Evolutionary conservation across 1,140 invertebrate genomes (phyloP).

Genomic region (Euwallacea fornicatus): DNA sequence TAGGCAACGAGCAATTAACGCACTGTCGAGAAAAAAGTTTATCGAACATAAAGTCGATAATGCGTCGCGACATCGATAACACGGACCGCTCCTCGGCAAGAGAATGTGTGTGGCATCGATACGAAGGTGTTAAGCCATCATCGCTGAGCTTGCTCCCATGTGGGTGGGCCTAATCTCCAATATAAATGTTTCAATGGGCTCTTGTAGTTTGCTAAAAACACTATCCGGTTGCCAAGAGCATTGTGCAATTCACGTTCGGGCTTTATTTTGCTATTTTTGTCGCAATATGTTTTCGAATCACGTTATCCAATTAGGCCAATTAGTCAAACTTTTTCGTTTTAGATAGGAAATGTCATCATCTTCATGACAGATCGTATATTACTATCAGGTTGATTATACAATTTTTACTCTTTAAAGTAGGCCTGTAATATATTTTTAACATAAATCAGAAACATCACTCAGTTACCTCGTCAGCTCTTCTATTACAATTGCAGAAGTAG

Average conservation of each 20-base stretch:
- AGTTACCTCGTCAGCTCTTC: too few species aligned
- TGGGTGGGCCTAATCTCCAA: slow-evolving; percentile 40
- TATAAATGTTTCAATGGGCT: slow-evolving; percentile 39
- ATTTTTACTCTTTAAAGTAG: too few species aligned
- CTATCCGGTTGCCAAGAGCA: slow-evolving; percentile 23
- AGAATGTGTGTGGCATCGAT: slow-evolving; percentile 33
- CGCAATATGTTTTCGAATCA: slow-evolving; percentile 7
- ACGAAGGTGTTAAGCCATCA: slow-evolving; percentile 41
- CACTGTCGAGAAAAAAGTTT: too few species aligned
- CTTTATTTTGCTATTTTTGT: slow-evolving; percentile 24
- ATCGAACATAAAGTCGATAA: too few species aligned
- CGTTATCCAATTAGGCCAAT: neutral
- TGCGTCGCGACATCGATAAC: too few species aligned
- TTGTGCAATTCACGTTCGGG: slow-evolving; percentile 30
- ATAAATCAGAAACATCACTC: too few species aligned
- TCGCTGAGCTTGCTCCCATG: slow-evolving; percentile 17
- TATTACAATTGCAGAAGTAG: too few species aligned
- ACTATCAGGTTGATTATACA: too few species aligned
- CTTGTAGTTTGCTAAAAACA: slow-evolving; percentile 32
- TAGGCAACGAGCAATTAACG: too few species aligned
- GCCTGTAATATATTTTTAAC: too few species aligned
- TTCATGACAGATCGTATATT: too few species aligned
- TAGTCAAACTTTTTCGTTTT: neutral
- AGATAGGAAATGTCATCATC: too few species aligned
- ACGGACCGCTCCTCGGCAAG: neutral